Evolutionary conservation across 2,888 invertebrate genomes (phyloP), one percentile per base, ranked within the genome.

Genomic region (Anoncus sp.): DNA sequence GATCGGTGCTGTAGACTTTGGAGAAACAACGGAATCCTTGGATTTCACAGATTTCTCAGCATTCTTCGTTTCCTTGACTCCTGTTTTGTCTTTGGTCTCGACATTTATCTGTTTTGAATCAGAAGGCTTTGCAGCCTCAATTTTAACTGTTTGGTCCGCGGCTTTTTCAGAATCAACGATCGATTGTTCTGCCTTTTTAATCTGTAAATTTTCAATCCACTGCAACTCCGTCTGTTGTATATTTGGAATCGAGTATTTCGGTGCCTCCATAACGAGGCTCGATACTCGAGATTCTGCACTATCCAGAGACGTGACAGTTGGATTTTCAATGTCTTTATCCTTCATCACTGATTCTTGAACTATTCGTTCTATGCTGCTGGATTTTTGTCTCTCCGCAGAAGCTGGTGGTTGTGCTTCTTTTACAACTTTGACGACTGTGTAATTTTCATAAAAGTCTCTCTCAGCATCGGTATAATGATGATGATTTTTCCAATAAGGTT

Each of bases 261-360:
- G 55, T 53, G 70, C 63, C 12, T 86, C 86, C 9, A 31, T 22
- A 4, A 79, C 24, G 16, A 87, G 65, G 3, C 82, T 83, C 22
- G 53, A 74, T 18, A 81, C 77, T 59, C 78, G 80, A 0, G 27
- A 20, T 59, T 85, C 79, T 3, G 51, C 43, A 16, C 63, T 62
- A 14, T 57, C 49, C 14, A 74, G 73, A 3, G 76, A 74, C 16
- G n/a, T 31, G 24, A 4, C 14, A 6, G 70, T 63, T 49, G 62
- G 12, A 20, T 14, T 45, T 51, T 70, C 78, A 40, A 40, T 27
- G 18, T 72, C 62, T 57, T 57, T 70, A 20, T 47, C 53, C 62
- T 85, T 87, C 87, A 89, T 87, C 45, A 87, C 85, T 2, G 90
- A 86, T 43, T 89, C 84, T 55, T 86, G 82, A 1, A 90, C 84